Base-by-base conservation (phyloP, 2,888 invertebrate species). In the Pheosia gnoma region DNA sequence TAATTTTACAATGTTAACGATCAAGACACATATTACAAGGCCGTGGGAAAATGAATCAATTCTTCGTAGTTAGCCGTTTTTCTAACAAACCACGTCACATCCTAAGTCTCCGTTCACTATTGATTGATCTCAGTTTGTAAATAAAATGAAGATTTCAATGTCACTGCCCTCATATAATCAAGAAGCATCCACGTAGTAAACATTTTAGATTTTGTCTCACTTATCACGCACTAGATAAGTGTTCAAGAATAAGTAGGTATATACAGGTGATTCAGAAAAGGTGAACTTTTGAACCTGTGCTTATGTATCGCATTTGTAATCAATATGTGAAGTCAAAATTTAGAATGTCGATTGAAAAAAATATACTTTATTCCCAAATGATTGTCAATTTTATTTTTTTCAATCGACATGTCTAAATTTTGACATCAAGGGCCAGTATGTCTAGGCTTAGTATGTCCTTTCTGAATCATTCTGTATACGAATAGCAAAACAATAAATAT, bases 31-130 rank as follows among this genome's bases (percentile, higher is more conserved):
- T 59, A 51, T 65, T 68, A 59, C 69, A 83, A 82, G 84, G 83
- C 85, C 84, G 85, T 85, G 85, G 80, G 85, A 85, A 85, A 79
- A 75, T 65, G 73, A 67, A 65, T 56, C 62, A 51, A 72, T 85
- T 83, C 84, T 75, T 62, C 72, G 81, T 79, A 85, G 63, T 66
- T 51, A 62, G 65, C 63, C 62, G 71, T 78, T 82, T 81, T 84
- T 81, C 83, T 77, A 43, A 75, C 79, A 79, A 83, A 59, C 59
- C 59, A 72, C 80, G 80, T 80, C 78, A 78, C 43, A 61, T 51
- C 5, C 5, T 11, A 38, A 38, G 53, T 54, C 53, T 54, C 37
- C 9, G n/a, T 4, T 38, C 55, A 55, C 10, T 65, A 58, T 61
- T 62, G 59, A 61, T 65, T 57, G 59, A 59, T 62, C 58, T 54